Conservation (phyloP, 2,797 vertebrate species). For the Halcyon badia region DNA sequence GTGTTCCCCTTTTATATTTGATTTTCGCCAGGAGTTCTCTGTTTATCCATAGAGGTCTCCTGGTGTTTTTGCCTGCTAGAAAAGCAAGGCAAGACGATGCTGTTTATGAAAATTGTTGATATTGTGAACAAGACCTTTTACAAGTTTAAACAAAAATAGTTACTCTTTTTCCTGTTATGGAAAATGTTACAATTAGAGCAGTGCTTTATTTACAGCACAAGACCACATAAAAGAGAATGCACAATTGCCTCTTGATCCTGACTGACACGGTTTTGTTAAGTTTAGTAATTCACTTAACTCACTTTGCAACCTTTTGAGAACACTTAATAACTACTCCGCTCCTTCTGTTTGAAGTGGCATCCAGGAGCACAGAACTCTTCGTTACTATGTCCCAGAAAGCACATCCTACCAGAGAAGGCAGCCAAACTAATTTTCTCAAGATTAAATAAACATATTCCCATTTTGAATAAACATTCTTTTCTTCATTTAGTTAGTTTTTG, state of each 20-base stretch:
- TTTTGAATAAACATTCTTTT: neutral
- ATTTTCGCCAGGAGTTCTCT: too few relatives aligned
- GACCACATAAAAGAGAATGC: neutral
- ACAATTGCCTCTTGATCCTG: neutral
- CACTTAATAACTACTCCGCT: neutral
- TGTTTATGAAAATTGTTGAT: neutral
- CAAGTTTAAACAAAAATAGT: neutral
- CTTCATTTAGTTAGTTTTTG: neutral
- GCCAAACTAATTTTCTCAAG: neutral
- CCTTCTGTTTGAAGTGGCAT: neutral
- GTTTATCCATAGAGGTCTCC: too few relatives aligned
- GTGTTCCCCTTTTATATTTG: too few relatives aligned
- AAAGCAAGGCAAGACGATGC: neutral
- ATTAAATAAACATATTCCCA: neutral
- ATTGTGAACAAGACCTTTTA: neutral
- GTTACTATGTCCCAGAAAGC: neutral
- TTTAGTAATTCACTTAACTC: neutral
- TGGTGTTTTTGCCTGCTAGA: too few relatives aligned
- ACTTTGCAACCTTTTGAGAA: neutral
- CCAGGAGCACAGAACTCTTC: neutral
- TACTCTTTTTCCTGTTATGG: neutral
- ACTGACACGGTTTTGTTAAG: neutral
- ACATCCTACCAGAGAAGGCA: neutral
- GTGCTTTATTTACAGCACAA: neutral
- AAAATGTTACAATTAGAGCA: neutral